Evolutionary conservation across 2,113 vertebrate species (phyloP).

Genomic region (Micronisus gabar): DNA sequence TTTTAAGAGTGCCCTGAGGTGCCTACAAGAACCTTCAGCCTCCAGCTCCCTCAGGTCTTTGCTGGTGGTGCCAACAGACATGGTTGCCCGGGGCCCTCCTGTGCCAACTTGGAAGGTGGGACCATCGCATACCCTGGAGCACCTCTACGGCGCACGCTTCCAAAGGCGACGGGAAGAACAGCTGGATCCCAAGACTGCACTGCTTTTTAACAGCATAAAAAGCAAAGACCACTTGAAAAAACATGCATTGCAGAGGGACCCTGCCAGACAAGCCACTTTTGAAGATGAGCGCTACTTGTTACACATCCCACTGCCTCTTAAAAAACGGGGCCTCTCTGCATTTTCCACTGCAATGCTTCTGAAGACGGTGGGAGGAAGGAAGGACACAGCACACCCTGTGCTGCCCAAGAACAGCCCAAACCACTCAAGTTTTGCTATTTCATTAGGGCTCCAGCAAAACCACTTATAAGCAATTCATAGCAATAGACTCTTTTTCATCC

Average conservation of each 20-base stretch:
- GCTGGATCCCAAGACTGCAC: neutral
- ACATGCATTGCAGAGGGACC: neutral
- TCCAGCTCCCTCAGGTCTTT: neutral
- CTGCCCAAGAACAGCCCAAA: neutral
- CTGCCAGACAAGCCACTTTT: neutral
- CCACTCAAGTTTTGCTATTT: neutral
- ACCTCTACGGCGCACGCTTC: neutral
- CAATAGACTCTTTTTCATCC: neutral
- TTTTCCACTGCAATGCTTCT: neutral
- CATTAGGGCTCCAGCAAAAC: neutral
- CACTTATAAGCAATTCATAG: neutral
- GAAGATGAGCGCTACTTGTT: neutral
- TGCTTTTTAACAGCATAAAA: neutral
- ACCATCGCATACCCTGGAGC: neutral
- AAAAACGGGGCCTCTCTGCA: neutral
- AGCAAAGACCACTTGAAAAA: neutral
- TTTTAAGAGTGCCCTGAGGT: neutral
- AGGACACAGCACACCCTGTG: accelerated
- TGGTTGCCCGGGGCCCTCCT: neutral
- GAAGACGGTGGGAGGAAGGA: neutral
- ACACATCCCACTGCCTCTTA: neutral
- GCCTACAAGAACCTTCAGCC: neutral
- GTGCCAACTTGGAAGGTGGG: neutral
- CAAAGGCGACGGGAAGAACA: neutral
- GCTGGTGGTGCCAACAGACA: neutral